Evolutionary conservation across 1,140 invertebrate genomes (phyloP), one percentile per base, ranked within the genome.

Genomic region (Phenacoccus solenopsis): DNA sequence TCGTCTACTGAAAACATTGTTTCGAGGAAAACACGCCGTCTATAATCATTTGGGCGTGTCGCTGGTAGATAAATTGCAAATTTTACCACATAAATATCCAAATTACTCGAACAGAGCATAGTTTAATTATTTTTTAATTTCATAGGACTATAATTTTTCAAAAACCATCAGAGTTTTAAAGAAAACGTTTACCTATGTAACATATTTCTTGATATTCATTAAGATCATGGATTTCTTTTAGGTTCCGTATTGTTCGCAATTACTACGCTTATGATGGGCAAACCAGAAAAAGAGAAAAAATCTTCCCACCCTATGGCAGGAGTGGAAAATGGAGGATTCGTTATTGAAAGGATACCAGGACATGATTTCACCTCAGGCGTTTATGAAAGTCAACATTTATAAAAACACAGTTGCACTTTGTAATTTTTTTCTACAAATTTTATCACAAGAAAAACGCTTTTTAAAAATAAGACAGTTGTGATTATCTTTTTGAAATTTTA

Each of bases 181-280:
- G n/a, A n/a, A n/a, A n/a, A n/a, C n/a, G n/a, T n/a, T n/a, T n/a
- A n/a, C n/a, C n/a, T n/a, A n/a, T n/a, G n/a, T n/a, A n/a, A n/a
- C n/a, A n/a, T n/a, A n/a, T n/a, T n/a, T n/a, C n/a, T n/a, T n/a
- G n/a, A n/a, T n/a, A n/a, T n/a, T n/a, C n/a, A n/a, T n/a, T n/a
- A n/a, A n/a, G n/a, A n/a, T n/a, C n/a, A n/a, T n/a, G n/a, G n/a
- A 12, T 68, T 69, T 38, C 59, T 68, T 68, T 28, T 71, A 76
- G 75, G 75, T 73, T 76, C 75, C n/a, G 70, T 75, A 13, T 70
- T 76, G 21, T 76, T 76, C 30, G 75, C 61, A 28, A 72, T 74
- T 24, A 76, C 75, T 10, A 74, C 72, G 4, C 59, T 76, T 12
- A 71, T 75, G 69, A 76, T 76, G 75, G 72, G 72, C 13, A 74